phyloP scores from a whole-genome alignment of 2,113 vertebrate genomes.

The Pelusios castaneus region DNA sequence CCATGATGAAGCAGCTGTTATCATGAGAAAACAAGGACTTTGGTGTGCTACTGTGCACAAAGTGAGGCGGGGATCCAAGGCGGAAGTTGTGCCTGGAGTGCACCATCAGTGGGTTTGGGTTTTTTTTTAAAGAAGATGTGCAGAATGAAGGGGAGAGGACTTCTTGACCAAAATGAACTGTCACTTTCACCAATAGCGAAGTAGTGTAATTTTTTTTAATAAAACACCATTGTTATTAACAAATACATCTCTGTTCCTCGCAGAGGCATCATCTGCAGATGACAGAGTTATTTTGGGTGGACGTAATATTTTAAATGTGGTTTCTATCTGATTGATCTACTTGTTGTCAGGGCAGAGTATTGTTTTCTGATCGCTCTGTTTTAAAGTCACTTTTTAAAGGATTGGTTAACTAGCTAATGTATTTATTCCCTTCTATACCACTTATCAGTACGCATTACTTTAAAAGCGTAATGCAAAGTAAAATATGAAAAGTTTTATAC shows the following conservation, averaged over 20 bases:
- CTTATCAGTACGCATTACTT: neutral
- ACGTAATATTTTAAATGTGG: neutral
- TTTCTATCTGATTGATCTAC: neutral
- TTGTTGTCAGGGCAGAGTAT: neutral
- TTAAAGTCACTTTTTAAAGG: neutral
- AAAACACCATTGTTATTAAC: conserved; percentile 23
- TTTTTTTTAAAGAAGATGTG: conserved; percentile 57
- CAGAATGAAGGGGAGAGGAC: conserved; percentile 50
- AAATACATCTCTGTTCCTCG: conserved; percentile 48
- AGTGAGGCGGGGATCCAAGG: conserved; percentile 30
- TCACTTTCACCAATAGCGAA: conserved; percentile 4
- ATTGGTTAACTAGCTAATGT: neutral
- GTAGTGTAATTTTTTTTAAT: conserved; percentile 17
- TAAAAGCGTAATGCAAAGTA: neutral
- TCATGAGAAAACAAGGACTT: conserved; percentile 68
- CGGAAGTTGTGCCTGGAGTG: conserved; percentile 50
- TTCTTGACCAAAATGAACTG: conserved; percentile 61
- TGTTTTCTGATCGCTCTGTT: neutral
- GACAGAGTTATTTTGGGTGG: neutral
- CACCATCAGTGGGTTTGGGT: conserved; percentile 61
- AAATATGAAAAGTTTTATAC: too few relatives aligned
- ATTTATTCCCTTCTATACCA: neutral
- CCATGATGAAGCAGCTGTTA: conserved; percentile 69
- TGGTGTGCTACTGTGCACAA: conserved; percentile 66
- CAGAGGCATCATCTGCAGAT: neutral